A percentile compares a stretch with the other conserved stretches of the same genome.
Conservation (phyloP, 1,140 invertebrate species). For the Pogonus chalceus region DNA sequence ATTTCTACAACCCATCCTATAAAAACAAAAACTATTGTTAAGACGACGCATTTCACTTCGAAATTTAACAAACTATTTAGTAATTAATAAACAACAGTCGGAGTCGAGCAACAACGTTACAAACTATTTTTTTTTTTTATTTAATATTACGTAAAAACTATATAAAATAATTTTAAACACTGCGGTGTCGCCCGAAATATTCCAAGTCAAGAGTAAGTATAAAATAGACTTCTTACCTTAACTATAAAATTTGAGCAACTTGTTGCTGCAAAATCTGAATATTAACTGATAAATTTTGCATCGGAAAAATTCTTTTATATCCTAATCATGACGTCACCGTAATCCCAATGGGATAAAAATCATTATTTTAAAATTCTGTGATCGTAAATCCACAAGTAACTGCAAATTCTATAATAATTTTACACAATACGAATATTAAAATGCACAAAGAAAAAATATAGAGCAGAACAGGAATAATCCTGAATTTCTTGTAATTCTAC, state of each 20-base stretch:
- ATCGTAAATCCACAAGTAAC: not conserved
- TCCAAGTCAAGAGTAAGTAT: too few species aligned
- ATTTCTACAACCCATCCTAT: not conserved
- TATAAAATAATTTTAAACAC: not conserved
- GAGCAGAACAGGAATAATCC: too few species aligned
- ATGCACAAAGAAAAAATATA: too few species aligned
- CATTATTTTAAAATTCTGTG: not conserved
- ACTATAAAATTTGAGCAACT: not conserved
- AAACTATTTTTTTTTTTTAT: not conserved
- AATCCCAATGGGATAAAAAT: not conserved
- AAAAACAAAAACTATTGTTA: not conserved
- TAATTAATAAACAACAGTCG: not conserved
- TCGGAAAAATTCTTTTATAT: not conserved
- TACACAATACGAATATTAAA: not conserved
- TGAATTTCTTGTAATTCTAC: too few species aligned
- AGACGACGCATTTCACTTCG: not conserved
- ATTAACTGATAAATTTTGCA: not conserved
- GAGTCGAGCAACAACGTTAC: not conserved
- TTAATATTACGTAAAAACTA: not conserved
- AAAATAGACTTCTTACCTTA: too few species aligned
- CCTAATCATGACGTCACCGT: not conserved
- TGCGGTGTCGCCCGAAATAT: not conserved
- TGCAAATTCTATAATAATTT: constrained; percentile 1
- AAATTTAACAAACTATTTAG: not conserved
- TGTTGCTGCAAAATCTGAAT: not conserved